A percentile compares a stretch with the other conserved stretches of the same genome.
Evolutionary conservation across 2,888 invertebrate species (phyloP).

Genomic region (Falcaria lacertinaria): DNA sequence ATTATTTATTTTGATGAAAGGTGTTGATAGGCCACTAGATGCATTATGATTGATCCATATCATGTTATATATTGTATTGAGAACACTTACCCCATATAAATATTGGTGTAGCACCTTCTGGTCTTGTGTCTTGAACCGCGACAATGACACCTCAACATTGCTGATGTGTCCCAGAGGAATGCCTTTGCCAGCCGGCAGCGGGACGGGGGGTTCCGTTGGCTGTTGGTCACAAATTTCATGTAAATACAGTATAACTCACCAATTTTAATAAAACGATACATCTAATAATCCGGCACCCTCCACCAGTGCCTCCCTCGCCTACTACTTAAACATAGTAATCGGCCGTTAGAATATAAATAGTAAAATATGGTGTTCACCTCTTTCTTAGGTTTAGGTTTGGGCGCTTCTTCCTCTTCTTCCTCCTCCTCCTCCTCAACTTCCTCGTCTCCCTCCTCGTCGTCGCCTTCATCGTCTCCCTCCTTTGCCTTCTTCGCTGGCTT

Average conservation of each 20-base stretch:
- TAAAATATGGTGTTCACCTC: constrained; percentile 51
- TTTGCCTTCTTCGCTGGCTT: constrained; percentile 63
- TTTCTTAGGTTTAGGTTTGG: constrained; percentile 70
- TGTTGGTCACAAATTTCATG: constrained; percentile 17
- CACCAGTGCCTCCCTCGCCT: too few relatives aligned
- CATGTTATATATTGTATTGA: too few relatives aligned
- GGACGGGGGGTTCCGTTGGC: constrained; percentile 76
- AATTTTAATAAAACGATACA: too few relatives aligned
- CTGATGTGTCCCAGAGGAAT: constrained; percentile 84
- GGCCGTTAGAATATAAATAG: too few relatives aligned
- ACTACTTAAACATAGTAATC: too few relatives aligned
- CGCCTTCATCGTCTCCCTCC: constrained; percentile 60
- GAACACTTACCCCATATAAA: constrained; percentile 77
- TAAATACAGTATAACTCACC: not conserved
- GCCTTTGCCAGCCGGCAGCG: constrained; percentile 81
- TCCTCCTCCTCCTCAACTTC: constrained; percentile 65
- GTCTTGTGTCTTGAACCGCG: constrained; percentile 83
- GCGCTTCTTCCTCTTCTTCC: constrained; percentile 67
- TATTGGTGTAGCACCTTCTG: constrained; percentile 84
- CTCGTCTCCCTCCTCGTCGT: constrained; percentile 62
- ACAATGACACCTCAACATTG: constrained; percentile 82
- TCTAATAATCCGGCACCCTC: too few relatives aligned
- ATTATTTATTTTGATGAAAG: too few relatives aligned
- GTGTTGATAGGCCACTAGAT: too few relatives aligned
- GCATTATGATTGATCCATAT: too few relatives aligned